These are phyloP conservation scores for Brachypalpus laphriformis DNA, from an alignment of 2,888 invertebrate genomes.

Conservation along the genomic window DNA sequence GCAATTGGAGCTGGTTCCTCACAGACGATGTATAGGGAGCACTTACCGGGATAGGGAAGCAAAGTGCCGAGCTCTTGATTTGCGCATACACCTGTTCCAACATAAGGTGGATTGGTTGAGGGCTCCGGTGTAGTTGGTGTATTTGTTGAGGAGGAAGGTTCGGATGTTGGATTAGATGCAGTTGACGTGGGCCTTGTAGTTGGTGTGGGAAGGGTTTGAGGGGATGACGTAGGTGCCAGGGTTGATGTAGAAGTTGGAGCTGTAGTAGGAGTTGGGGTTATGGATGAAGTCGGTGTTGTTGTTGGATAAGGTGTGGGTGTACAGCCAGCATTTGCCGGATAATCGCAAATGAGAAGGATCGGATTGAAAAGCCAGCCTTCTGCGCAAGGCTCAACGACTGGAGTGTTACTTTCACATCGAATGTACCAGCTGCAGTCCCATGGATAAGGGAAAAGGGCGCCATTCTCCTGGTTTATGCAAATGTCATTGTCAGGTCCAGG, in stretches of 20 bases:
- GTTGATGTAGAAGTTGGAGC: constrained; percentile 25
- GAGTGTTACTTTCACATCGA: constrained; percentile 73
- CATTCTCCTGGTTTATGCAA: constrained; percentile 50
- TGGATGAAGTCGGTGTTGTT: not conserved
- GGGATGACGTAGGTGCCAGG: constrained; percentile 3
- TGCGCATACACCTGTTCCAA: constrained; percentile 69
- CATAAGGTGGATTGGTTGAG: constrained; percentile 35
- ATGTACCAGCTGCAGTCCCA: constrained; percentile 77
- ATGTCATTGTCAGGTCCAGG: not conserved
- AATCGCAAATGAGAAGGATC: constrained; percentile 76
- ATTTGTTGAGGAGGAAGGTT: too few relatives aligned
- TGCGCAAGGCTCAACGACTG: constrained; percentile 74
- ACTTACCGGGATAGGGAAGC: constrained; percentile 77
- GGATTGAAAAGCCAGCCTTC: constrained; percentile 76
- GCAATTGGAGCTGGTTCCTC: constrained; percentile 79
- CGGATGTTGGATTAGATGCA: not conserved
- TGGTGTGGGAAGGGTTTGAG: constrained; percentile 46
- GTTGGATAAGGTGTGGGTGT: not conserved
- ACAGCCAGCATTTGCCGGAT: constrained; percentile 75
- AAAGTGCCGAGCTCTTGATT: constrained; percentile 70
- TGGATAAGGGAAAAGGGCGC: constrained; percentile 75
- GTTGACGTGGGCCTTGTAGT: not conserved
- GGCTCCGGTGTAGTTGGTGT: constrained; percentile 58
- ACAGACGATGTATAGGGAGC: constrained; percentile 77
- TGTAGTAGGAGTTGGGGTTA: too few relatives aligned